Base-by-base conservation (phyloP, 2,113 vertebrate genomes). In the Anas platyrhynchos region DNA sequence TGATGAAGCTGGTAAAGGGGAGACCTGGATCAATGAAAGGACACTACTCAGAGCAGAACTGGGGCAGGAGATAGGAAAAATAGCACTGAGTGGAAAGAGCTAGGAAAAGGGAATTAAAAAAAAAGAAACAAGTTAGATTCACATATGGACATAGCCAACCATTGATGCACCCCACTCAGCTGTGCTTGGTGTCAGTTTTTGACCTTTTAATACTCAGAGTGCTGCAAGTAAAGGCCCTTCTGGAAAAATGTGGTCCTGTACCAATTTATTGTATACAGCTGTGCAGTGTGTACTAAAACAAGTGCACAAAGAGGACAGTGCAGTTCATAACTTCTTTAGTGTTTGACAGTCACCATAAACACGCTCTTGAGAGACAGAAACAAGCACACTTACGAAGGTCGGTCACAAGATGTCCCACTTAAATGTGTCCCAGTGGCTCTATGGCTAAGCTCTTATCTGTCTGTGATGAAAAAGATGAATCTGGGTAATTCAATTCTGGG, bases 121-220 rank as follows among this genome's bases (percentile, higher is more conserved):
- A 38, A 5, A 31, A 9, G 31, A 63, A 34, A 3, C 0, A 5
- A 74, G 36, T 46, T 65, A 46, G 20, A 87, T 15, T 18, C 52
- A 38, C 13, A 1, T 8, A 31, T 26, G 6, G 58, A 55, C 36
- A 26, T 20, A 8, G 50, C 7, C 0, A 2, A 41, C 16, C 52
- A 20, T 25, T 16, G 48, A 55, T 0, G 1, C 2, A 15, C 16
- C 36, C 1, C 1, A 14, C 84, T 82, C n/a, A 78, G 77, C 46
- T 0, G 0, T 1, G n/a, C 8, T 16, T 74, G 16, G 27, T 1
- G 1, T 50, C 48, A 50, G 48, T 25, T 50, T 50, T 50, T 50
- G 31, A 31, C 32, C 14, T 13, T 86, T 79, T 55, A 6, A 43
- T 27, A 13, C 22, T 13, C 3, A 0, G 2, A 44, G n/a, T 46